Conservation (phyloP, 2,113 vertebrate species). For the Dipodomys merriami region DNA sequence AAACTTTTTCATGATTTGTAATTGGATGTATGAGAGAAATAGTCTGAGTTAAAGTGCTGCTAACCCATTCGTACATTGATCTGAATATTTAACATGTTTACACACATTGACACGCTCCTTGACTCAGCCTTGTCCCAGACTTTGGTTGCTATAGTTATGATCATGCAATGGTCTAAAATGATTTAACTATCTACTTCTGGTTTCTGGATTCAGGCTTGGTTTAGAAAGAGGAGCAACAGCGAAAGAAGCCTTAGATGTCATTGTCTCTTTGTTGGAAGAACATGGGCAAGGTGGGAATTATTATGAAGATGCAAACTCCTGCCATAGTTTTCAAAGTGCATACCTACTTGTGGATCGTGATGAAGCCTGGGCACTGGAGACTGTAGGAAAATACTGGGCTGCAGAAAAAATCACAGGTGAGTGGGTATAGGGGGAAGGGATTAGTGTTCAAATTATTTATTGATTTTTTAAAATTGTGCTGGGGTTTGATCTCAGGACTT, state of each 20-base stretch:
- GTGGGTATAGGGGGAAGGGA: background rate
- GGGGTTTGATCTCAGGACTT: too few species aligned
- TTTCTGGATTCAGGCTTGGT: conserved; percentile 84
- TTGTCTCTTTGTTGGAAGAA: conserved; percentile 87
- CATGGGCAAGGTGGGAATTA: conserved; percentile 90
- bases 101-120: rapidly evolving
- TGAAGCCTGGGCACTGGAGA: conserved; percentile 90
- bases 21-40: too few species aligned
- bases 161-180: background rate
- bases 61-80: background rate
- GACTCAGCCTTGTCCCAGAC: background rate
- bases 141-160: background rate
- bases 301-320: conserved; percentile 85
- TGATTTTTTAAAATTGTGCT: too few species aligned
- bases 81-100: background rate
- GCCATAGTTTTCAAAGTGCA: conserved; percentile 86
- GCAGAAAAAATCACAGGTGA: conserved; percentile 89
- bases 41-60: background rate
- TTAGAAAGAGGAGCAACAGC: conserved; percentile 89
- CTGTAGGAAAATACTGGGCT: conserved; percentile 89
- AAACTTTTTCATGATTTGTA: background rate
- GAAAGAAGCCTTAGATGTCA: conserved; percentile 87
- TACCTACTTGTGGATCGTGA: conserved; percentile 88
- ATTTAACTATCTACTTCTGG: background rate
- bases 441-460: too few species aligned